Conservation (phyloP, 2,113 vertebrate species). For the Callithrix jacchus region DNA sequence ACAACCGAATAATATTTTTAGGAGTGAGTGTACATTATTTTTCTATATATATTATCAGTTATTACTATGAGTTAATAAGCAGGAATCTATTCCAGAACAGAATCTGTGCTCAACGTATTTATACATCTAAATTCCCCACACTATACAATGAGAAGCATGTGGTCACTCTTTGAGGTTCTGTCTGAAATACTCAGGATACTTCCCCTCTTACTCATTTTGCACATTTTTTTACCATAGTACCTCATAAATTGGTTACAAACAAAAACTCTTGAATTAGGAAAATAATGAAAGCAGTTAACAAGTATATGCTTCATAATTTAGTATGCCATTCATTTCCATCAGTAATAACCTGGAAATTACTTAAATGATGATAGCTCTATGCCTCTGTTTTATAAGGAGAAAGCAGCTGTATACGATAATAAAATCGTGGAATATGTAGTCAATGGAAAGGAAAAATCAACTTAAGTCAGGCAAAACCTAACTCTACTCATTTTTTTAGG, state of each 20-base stretch:
- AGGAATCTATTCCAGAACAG: background rate
- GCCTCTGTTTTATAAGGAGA: background rate
- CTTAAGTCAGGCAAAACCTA: background rate
- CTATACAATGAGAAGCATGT: background rate
- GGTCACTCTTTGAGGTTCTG: background rate
- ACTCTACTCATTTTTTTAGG: background rate
- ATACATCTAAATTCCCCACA: background rate
- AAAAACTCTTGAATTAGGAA: background rate
- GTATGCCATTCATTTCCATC: background rate
- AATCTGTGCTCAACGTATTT: background rate
- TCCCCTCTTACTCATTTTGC: background rate
- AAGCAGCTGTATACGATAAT: background rate
- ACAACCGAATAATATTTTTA: background rate
- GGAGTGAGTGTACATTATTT: background rate
- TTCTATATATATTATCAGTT: background rate
- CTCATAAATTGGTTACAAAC: background rate
- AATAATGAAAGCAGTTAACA: background rate
- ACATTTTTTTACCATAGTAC: background rate
- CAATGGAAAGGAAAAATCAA: background rate
- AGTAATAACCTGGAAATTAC: background rate
- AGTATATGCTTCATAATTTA: background rate
- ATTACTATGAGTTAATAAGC: background rate
- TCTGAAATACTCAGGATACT: background rate
- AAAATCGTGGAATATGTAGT: background rate
- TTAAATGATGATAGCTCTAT: background rate